Base-by-base conservation (phyloP, 1,140 invertebrate species). In the Drosophila varians region DNA sequence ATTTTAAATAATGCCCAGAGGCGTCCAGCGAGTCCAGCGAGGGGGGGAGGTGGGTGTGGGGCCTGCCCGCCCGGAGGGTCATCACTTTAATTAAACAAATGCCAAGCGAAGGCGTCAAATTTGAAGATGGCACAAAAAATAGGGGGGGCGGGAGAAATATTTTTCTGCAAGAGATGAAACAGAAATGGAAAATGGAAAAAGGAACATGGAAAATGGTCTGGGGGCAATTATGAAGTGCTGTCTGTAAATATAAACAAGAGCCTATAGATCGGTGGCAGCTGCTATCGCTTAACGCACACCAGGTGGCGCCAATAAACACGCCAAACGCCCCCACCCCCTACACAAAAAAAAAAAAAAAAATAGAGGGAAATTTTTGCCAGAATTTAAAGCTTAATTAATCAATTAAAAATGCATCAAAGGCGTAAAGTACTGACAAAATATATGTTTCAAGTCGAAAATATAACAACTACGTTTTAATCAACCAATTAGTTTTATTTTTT, bases 41-140 rank as follows among this genome's bases (percentile, higher is more conserved):
- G 5, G 1, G 3, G 0, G 21, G 21, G 21, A 23, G 21, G 0
- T 23, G 21, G 21, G 21, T 4, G 38, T 31, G 28, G 28, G 28
- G 7, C 4, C 7, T 8, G 28, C 5, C 4, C 4, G 12, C 4
- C 8, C n/a, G 8, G 14, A 16, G 36, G 76, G 70, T 48, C 75
- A 75, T 84, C 79, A 83, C 80, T 86, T 84, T 84, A 84, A 84
- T 84, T 84, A 84, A 84, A 86, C 80, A 84, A 84, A 84, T 86
- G 80, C 79, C 79, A 76, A 5, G 71, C 66, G 46, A 69, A 79
- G 76, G 76, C 76, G 72, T 79, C 75, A 66, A 55, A 25, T 51
- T 65, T 52, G 11, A 65, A 66, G 62, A 64, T 64, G 54, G 54
- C 40, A n/a, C n/a, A n/a, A 4, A 21, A 21, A 64, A 6, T 7